Evolutionary conservation across 2,113 vertebrate species (phyloP).

Genomic region (Seriola rivoliana): DNA sequence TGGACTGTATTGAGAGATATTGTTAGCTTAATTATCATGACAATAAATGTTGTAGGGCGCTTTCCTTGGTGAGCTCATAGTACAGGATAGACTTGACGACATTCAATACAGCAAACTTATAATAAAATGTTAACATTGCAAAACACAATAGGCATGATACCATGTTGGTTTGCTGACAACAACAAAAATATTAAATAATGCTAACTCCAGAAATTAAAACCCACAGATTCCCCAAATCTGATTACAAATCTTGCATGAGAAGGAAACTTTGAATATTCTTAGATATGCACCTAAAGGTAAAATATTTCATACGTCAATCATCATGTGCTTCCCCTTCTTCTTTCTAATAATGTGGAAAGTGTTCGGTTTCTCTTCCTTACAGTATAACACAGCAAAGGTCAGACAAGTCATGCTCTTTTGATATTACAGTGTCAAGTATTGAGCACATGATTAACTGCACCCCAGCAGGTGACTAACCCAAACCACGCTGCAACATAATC

Average conservation of each 20-base stretch:
- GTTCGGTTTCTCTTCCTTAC: conserved; percentile 12
- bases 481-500: conserved; percentile 33
- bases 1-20: no score
- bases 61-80: no score
- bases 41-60: no score
- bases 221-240: neutral
- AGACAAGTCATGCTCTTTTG: conserved; percentile 22
- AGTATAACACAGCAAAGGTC: conserved; percentile 11
- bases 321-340: neutral
- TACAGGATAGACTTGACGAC: no score
- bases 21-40: no score
- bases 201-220: no score
- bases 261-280: neutral
- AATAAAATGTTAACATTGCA: no score
- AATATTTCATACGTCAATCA: neutral
- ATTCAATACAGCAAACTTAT: no score
- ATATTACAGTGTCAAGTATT: conserved; percentile 35
- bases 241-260: neutral
- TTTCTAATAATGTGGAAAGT: neutral
- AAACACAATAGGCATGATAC: neutral
- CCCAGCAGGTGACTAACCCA: conserved; percentile 47
- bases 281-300: neutral
- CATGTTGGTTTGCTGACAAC: neutral
- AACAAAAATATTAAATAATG: neutral
- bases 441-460: conserved; percentile 29